Evolutionary conservation across 2,888 invertebrate species (phyloP).

Genomic region (Agriopis marginaria): DNA sequence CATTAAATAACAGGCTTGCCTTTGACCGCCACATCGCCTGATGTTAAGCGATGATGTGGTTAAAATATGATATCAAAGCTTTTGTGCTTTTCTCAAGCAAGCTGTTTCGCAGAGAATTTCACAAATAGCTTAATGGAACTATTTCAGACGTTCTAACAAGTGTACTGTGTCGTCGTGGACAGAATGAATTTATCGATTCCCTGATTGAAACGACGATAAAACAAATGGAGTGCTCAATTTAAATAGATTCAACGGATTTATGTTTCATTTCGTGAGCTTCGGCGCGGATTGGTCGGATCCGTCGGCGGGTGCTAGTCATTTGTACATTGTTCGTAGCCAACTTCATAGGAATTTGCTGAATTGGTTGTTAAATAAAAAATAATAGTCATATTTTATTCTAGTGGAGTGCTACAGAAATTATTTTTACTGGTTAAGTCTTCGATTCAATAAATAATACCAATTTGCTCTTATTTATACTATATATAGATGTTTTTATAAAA

Average conservation of each 20-base stretch:
- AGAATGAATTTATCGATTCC: conserved; percentile 71
- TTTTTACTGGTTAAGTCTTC: neutral
- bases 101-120: neutral
- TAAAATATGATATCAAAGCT: too few species aligned
- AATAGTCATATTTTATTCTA: too few species aligned
- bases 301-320: conserved; percentile 47
- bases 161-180: conserved; percentile 40
- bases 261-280: conserved; percentile 77
- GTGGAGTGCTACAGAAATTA: neutral
- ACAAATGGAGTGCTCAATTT: conserved; percentile 82
- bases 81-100: too few species aligned
- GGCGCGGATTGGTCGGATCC: conserved; percentile 60
- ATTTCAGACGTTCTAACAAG: conserved; percentile 43
- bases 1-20: too few species aligned
- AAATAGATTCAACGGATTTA: conserved; percentile 83
- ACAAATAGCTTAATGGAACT: conserved; percentile 21
- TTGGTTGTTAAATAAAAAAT: too few species aligned
- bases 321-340: conserved; percentile 38
- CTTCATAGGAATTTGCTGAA: neutral
- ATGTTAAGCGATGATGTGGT: too few species aligned
- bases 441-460: too few species aligned
- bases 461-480: too few species aligned
- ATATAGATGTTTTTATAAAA: too few species aligned
- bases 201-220: conserved; percentile 79
- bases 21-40: too few species aligned